A percentile compares a stretch with the other conserved stretches of the same genome.
phyloP scores from a whole-genome alignment of 2,888 invertebrate species.

The Rutpela maculata region DNA sequence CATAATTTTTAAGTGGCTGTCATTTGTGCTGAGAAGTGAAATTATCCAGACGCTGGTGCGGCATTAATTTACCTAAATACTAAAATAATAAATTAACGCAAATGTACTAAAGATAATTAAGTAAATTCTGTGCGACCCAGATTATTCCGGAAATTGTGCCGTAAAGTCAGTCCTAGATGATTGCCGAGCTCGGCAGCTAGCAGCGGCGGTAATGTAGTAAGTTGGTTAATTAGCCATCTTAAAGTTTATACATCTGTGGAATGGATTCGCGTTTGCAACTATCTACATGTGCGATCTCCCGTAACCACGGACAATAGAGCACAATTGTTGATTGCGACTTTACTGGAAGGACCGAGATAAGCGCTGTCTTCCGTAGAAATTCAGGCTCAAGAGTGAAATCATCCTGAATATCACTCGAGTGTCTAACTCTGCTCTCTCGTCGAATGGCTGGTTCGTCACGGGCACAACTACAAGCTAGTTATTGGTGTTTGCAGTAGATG shows the following conservation, averaged over 20 bases:
- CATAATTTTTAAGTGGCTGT: slow-evolving; percentile 29
- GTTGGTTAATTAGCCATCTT: slow-evolving; percentile 57
- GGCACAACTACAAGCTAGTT: not conserved
- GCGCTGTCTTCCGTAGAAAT: slow-evolving; percentile 63
- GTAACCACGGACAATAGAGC: slow-evolving; percentile 62
- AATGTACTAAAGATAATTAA: slow-evolving; percentile 55
- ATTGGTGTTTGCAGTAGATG: slow-evolving; percentile 3
- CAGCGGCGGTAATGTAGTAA: slow-evolving; percentile 48
- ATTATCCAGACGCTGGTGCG: slow-evolving; percentile 43
- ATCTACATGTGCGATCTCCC: slow-evolving; percentile 63
- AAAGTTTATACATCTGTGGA: slow-evolving; percentile 53
- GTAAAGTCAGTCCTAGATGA: slow-evolving; percentile 48
- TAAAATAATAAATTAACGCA: slow-evolving; percentile 52
- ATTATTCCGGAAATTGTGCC: slow-evolving; percentile 51
- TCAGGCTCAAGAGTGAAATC: slow-evolving; percentile 61
- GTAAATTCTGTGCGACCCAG: slow-evolving; percentile 53
- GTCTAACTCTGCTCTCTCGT: slow-evolving; percentile 58
- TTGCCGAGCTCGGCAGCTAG: slow-evolving; percentile 52
- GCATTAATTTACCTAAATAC: slow-evolving; percentile 48
- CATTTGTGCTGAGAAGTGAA: slow-evolving; percentile 28
- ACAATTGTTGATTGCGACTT: slow-evolving; percentile 66
- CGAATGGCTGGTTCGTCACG: not conserved
- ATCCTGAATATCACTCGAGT: slow-evolving; percentile 61
- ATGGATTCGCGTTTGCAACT: slow-evolving; percentile 43
- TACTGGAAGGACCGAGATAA: slow-evolving; percentile 63